Evolutionary conservation across 1,140 invertebrate species (phyloP), one percentile per base, ranked within the genome.

Genomic region (Trissolcus basalis): DNA sequence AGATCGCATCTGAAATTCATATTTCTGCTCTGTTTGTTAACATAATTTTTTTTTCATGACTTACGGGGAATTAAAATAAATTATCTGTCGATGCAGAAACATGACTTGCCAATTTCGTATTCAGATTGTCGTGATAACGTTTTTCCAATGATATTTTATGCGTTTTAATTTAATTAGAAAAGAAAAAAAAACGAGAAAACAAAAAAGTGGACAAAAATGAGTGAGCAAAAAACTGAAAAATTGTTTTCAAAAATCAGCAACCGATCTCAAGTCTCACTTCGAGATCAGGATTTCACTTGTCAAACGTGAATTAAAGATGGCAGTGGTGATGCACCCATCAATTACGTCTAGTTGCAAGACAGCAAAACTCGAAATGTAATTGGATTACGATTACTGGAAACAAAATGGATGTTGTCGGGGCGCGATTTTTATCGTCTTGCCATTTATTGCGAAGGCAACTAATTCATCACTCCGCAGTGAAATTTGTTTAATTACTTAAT

Each of bases 401-500:
- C 49, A 60, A 65, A 72, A 54, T 36, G 60, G 47, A 4, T 61
- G 54, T 53, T 53, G 43, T 56, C 43, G n/a, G 50, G 54, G n/a
- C 3, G 50, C 27, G 50, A 68, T 77, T 67, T 77, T 68, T 68
- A 70, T 49, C 55, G 44, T 68, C 60, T 67, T 61, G 55, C 72
- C 65, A 65, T 78, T 73, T 56, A 44, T 75, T 68, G 59, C 77
- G 50, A 73, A 64, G 77, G 78, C 77, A 80, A 82, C 78, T 69
- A 39, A 70, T 77, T 82, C 83, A 83, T 86, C 79, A 83, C 76
- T 73, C 67, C 58, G 78, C 78, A 71, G 79, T 79, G 76, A 79
- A 81, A 85, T 86, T 87, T 86, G 81, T 86, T 86, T 87, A 87
- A 87, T 86, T 86, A 83, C 85, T 86, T 87, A 86, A 86, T 85